These are phyloP conservation scores for Caerostris extrusa DNA, from an alignment of 1,140 invertebrate species.

Conservation along the genomic window DNA sequence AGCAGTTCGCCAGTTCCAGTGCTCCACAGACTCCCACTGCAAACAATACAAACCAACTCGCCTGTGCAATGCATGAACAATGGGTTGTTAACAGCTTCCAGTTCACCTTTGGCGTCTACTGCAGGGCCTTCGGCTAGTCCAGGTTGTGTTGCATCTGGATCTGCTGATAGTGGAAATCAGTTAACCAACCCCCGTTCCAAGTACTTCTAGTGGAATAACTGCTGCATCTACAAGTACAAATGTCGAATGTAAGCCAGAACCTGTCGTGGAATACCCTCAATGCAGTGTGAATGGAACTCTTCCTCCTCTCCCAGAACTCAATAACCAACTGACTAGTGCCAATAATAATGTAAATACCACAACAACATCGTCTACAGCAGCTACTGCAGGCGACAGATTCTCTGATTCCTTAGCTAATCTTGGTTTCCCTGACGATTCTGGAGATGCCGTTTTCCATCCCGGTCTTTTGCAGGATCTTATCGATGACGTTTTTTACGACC, in stretches of 20 bases:
- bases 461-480: conserved; percentile 93
- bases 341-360: conserved; percentile 44
- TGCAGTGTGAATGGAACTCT: conserved; percentile 34
- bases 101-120: conserved; percentile 48
- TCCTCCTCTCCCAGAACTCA: conserved; percentile 52
- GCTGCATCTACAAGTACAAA: conserved; percentile 45
- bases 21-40: conserved; percentile 88
- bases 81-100: conserved; percentile 37
- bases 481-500: conserved; percentile 88
- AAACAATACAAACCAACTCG: conserved; percentile 94
- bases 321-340: conserved; percentile 5
- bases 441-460: conserved; percentile 89
- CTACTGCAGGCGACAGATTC: conserved; percentile 81
- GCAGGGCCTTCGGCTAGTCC: conserved; percentile 33
- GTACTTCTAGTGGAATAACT: not conserved
- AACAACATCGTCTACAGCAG: conserved; percentile 40
- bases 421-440: conserved; percentile 90
- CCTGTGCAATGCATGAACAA: conserved; percentile 90
- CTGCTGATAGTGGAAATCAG: not conserved
- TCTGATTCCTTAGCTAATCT: conserved; percentile 84
- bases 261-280: conserved; percentile 26
- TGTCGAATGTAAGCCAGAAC: conserved; percentile 90
- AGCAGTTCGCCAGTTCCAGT: conserved; percentile 92
- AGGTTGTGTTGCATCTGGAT: not conserved
- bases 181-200: not conserved